A percentile compares a stretch with the other conserved stretches of the same genome.
phyloP scores from a whole-genome alignment of 1,140 invertebrate species.

The Caligus rogercresseyi region DNA sequence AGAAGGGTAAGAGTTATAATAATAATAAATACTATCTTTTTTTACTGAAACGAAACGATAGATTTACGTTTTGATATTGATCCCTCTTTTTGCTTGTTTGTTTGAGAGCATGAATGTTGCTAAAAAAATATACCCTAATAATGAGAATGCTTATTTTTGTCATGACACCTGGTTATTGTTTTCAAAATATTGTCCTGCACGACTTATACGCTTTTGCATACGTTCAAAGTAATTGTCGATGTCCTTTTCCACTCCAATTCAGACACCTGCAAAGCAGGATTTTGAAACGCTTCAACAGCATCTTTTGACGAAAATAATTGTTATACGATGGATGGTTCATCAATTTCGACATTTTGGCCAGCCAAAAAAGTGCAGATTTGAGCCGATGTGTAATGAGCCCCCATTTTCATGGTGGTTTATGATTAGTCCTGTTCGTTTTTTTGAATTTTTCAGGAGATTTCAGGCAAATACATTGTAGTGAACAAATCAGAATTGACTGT shows the following conservation, averaged over 20 bases:
- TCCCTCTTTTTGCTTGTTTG: too few species aligned
- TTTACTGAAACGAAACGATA: too few species aligned
- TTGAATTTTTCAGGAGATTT: background rate
- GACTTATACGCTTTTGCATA: background rate
- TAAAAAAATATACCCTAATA: too few species aligned
- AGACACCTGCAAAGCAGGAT: background rate
- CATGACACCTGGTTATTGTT: background rate
- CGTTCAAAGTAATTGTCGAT: background rate
- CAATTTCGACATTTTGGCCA: background rate
- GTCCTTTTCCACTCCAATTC: background rate
- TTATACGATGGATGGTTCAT: background rate
- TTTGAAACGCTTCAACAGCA: background rate
- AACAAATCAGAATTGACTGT: background rate
- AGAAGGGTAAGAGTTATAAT: too few species aligned
- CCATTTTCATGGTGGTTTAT: background rate
- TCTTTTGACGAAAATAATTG: background rate
- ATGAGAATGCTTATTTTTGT: background rate
- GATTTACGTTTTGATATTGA: too few species aligned
- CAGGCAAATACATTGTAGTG: background rate
- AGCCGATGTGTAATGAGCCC: background rate
- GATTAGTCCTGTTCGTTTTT: background rate
- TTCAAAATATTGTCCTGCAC: background rate
- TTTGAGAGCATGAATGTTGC: too few species aligned
- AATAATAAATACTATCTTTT: too few species aligned
- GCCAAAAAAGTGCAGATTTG: background rate